A percentile compares a stretch with the other conserved stretches of the same genome.
Conservation (phyloP, 2,888 invertebrate species). For the Pachliopta kotzebuea region DNA sequence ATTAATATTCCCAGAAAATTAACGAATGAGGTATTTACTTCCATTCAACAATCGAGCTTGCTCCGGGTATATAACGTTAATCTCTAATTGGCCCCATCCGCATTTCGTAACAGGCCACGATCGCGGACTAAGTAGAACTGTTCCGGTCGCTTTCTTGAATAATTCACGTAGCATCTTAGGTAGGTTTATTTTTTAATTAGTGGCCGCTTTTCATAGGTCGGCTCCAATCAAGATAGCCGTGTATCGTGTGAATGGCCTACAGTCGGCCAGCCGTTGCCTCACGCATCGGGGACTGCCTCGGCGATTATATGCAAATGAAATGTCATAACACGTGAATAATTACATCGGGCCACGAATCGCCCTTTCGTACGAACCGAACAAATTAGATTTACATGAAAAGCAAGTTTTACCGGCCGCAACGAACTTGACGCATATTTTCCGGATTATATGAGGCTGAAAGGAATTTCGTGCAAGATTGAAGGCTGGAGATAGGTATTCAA, state of each 20-base stretch:
- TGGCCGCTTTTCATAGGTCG: constrained; percentile 75
- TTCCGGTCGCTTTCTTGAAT: constrained; percentile 63
- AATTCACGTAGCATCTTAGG: constrained; percentile 66
- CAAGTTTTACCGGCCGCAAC: constrained; percentile 61
- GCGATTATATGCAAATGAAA: constrained; percentile 80
- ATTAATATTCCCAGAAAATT: background rate
- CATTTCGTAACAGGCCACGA: constrained; percentile 41
- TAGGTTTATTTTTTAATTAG: constrained; percentile 78
- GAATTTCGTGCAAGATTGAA: constrained; percentile 16
- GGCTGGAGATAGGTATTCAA: background rate
- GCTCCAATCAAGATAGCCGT: constrained; percentile 70
- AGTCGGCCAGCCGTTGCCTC: constrained; percentile 63
- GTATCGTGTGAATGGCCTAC: constrained; percentile 78
- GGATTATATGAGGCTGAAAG: constrained; percentile 35
- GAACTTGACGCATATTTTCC: constrained; percentile 57
- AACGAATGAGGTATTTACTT: constrained; percentile 12
- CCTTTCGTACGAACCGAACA: constrained; percentile 72
- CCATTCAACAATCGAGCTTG: constrained; percentile 24
- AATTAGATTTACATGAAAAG: constrained; percentile 78
- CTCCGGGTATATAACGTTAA: constrained; percentile 21
- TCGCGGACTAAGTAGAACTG: constrained; percentile 53
- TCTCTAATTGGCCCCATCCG: constrained; percentile 38
- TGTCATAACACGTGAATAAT: constrained; percentile 81
- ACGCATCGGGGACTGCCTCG: constrained; percentile 68
- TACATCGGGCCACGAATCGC: constrained; percentile 73